A percentile compares a stretch with the other conserved stretches of the same genome.
phyloP scores from a whole-genome alignment of 2,888 invertebrate species.

The Zeuzera pyrina region DNA sequence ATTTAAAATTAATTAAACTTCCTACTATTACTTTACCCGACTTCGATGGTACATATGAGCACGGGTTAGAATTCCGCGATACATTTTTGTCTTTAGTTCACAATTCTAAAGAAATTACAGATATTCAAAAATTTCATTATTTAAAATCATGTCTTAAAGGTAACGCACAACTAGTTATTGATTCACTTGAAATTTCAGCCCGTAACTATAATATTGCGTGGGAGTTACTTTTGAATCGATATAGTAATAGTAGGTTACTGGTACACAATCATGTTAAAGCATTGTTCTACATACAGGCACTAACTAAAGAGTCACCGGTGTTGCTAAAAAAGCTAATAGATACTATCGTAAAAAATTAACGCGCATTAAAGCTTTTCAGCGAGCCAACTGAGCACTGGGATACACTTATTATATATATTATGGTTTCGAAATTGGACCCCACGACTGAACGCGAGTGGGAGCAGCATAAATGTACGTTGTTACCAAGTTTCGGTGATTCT shows the following conservation, averaged over 20 bases:
- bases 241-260: background rate
- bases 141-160: background rate
- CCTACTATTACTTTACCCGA: conserved; percentile 7
- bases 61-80: conserved; percentile 9
- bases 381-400: background rate
- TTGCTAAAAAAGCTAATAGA: background rate
- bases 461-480: conserved; percentile 7
- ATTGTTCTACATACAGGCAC: background rate
- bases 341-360: background rate
- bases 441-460: conserved; percentile 19
- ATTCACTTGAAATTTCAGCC: background rate
- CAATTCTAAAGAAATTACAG: background rate
- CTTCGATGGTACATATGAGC: conserved; percentile 9
- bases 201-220: background rate
- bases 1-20: conserved; percentile 12
- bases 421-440: conserved; percentile 18
- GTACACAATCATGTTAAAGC: conserved; percentile 1
- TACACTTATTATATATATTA: conserved; percentile 14
- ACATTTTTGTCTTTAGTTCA: conserved; percentile 7
- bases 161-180: background rate
- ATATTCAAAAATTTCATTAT: conserved; percentile 1
- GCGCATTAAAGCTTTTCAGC: background rate
- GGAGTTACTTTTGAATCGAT: background rate
- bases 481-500: background rate
- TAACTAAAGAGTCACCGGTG: background rate